Evolutionary conservation across 37 sponge, comb jelly and placozoan species (phyloP).

Genomic region (Mnemiopsis leidyi): DNA sequence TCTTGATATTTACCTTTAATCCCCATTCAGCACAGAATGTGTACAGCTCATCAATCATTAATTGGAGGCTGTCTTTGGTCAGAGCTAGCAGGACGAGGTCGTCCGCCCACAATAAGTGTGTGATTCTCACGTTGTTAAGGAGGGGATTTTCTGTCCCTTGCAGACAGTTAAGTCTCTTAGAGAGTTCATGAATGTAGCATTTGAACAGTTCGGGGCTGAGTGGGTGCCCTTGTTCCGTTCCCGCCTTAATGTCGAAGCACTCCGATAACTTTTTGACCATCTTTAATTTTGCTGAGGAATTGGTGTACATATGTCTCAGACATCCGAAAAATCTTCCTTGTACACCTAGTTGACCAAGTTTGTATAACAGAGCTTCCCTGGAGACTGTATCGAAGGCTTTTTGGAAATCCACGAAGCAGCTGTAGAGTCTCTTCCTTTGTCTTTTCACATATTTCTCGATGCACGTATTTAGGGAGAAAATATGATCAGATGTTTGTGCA

Average conservation of each 20-base stretch:
- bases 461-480: neutral
- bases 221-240: slow-evolving; percentile 7
- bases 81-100: neutral
- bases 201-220: slow-evolving; percentile 2
- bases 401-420: neutral
- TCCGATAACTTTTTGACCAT: neutral
- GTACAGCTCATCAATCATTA: neutral
- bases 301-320: neutral
- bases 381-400: slow-evolving; percentile 18
- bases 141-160: neutral
- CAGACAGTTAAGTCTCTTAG: neutral
- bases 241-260: neutral
- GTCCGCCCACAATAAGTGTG: neutral
- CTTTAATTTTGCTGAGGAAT: neutral
- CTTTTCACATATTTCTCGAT: neutral
- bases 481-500: slow-evolving; percentile 1
- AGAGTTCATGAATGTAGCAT: neutral
- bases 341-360: neutral
- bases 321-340: neutral
- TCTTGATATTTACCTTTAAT: neutral
- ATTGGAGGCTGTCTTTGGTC: neutral
- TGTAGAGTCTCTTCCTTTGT: neutral
- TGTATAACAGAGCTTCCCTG: neutral
- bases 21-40: neutral
- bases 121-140: neutral